Percentiles rank a stretch among this genome's conserved stretches.
Evolutionary conservation across 2,888 invertebrate genomes (phyloP).

Genomic region (Drosophila setosimentum): DNA sequence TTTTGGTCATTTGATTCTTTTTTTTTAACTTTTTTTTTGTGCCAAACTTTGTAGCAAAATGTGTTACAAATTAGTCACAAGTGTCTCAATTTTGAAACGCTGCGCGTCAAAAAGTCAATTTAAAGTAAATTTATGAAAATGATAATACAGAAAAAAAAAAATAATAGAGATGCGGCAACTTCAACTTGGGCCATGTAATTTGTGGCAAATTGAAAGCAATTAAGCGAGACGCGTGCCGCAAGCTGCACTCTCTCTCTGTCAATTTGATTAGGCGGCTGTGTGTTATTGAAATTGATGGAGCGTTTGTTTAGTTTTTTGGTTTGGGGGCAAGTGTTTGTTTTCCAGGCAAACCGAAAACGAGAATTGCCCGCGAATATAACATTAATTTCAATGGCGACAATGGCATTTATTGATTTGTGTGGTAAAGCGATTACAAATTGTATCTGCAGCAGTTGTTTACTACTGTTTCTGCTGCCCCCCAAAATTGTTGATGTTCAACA

Average conservation of each 20-base stretch:
- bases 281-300: slow-evolving; percentile 58
- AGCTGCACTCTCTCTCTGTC: slow-evolving; percentile 16
- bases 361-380: slow-evolving; percentile 49
- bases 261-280: slow-evolving; percentile 48
- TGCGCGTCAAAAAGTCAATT: slow-evolving; percentile 58
- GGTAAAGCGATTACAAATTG: slow-evolving; percentile 43
- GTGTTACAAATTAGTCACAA: slow-evolving; percentile 75
- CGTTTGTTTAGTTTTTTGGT: slow-evolving; percentile 17
- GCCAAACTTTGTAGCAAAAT: slow-evolving; percentile 53
- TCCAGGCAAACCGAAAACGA: slow-evolving; percentile 4
- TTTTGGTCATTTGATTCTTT: slow-evolving; percentile 35
- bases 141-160: slow-evolving; percentile 1
- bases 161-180: slow-evolving; percentile 19
- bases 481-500: slow-evolving; percentile 16
- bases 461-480: slow-evolving; percentile 1
- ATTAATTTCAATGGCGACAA: slow-evolving; percentile 50
- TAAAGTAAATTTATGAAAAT: slow-evolving; percentile 69
- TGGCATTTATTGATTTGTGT: slow-evolving; percentile 53
- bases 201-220: slow-evolving; percentile 76
- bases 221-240: slow-evolving; percentile 57
- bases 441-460: slow-evolving; percentile 21
- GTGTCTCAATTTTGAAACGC: slow-evolving; percentile 58
- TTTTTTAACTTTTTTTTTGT: slow-evolving; percentile 28
- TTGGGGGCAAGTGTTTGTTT: slow-evolving; percentile 4
- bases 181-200: slow-evolving; percentile 54